phyloP scores from a whole-genome alignment of 1,140 invertebrate genomes.

The Ceratina calcarata region DNA sequence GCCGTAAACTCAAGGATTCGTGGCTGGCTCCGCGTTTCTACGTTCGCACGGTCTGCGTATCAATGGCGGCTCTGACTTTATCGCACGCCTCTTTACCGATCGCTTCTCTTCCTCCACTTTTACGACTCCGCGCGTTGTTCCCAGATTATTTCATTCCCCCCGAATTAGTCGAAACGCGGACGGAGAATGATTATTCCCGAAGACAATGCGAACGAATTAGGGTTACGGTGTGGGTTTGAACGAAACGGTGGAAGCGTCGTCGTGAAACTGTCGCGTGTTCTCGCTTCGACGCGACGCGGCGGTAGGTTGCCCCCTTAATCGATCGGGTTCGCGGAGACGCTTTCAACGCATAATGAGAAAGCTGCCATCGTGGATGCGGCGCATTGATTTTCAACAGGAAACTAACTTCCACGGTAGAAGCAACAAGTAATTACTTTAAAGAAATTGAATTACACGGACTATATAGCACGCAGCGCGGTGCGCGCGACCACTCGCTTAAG shows the following conservation, averaged over 20 bases:
- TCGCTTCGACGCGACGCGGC: not conserved
- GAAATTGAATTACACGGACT: constrained; percentile 61
- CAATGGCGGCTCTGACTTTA: constrained; percentile 75
- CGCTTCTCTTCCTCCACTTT: constrained; percentile 1
- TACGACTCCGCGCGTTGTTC: not conserved
- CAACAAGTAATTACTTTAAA: constrained; percentile 67
- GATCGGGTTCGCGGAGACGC: constrained; percentile 39
- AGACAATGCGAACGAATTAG: too few relatives aligned
- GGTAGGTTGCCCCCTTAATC: constrained; percentile 25
- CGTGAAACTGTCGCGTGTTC: not conserved
- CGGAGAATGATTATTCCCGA: not conserved
- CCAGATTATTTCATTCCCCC: not conserved
- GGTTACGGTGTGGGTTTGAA: too few relatives aligned
- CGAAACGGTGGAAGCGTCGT: too few relatives aligned
- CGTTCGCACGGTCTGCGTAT: constrained; percentile 69
- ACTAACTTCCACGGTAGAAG: constrained; percentile 61
- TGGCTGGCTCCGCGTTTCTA: not conserved
- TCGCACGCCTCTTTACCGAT: constrained; percentile 63
- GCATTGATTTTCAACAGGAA: constrained; percentile 60
- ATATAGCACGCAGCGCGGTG: constrained; percentile 32
- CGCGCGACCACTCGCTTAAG: constrained; percentile 48
- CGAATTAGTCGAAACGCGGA: not conserved
- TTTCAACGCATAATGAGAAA: constrained; percentile 48
- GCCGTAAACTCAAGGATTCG: constrained; percentile 8
- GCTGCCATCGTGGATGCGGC: constrained; percentile 23